These are phyloP conservation scores for Xyrichtys novacula DNA, from an alignment of 2,797 vertebrate genomes.

Conservation along the genomic window DNA sequence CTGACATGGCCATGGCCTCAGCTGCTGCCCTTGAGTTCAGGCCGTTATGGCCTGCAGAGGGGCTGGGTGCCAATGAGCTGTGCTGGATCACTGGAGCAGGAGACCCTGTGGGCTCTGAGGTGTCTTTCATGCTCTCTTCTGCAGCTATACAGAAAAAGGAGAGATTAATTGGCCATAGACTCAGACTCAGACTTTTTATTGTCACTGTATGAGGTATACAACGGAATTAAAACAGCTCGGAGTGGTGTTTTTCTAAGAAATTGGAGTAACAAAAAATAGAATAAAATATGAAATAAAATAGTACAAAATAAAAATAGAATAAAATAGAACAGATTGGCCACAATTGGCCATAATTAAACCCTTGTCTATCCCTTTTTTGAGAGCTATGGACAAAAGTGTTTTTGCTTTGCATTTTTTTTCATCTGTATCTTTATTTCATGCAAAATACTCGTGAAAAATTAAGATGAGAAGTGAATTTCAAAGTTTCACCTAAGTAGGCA, in stretches of 20 bases:
- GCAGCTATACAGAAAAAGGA: constrained; percentile 43
- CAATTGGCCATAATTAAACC: background rate
- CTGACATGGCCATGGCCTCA: constrained; percentile 95
- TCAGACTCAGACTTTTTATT: too few species aligned
- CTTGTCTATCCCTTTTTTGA: background rate
- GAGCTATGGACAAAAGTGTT: background rate
- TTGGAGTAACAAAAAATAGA: too few species aligned
- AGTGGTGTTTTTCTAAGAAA: too few species aligned
- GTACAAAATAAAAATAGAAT: too few species aligned
- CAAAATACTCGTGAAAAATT: background rate
- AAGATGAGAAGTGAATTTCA: background rate
- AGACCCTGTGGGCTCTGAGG: constrained; percentile 91
- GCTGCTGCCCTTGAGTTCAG: constrained; percentile 92
- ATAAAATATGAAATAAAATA: too few species aligned
- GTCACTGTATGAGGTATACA: too few species aligned
- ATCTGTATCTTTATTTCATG: background rate
- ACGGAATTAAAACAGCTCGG: too few species aligned
- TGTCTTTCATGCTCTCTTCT: constrained; percentile 93
- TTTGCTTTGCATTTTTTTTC: background rate
- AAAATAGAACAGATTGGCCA: too few species aligned
- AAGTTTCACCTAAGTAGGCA: constrained; percentile 90
- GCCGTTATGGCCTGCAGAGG: constrained; percentile 87
- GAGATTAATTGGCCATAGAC: too few species aligned
- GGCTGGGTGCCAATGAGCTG: constrained; percentile 89
- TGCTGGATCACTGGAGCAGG: constrained; percentile 96